Percentiles rank a stretch among this genome's conserved stretches.
Conservation (phyloP, 1,140 invertebrate species). For the Orussus abietinus region DNA sequence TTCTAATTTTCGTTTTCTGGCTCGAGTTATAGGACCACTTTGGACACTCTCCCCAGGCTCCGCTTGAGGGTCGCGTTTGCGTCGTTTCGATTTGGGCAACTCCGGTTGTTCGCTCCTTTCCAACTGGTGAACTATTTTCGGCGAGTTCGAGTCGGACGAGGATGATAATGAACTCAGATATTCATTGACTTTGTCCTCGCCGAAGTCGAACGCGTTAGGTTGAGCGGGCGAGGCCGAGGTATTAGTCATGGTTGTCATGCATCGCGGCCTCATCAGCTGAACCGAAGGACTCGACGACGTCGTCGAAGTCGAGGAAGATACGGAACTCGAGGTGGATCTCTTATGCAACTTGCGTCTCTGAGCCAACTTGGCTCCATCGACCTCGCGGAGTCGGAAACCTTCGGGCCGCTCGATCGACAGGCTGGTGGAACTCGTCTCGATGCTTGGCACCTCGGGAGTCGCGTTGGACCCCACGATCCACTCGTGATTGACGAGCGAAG, state of each 20-base stretch:
- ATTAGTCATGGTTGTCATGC: slow-evolving; percentile 19
- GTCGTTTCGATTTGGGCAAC: slow-evolving; percentile 13
- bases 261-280: slow-evolving; percentile 26
- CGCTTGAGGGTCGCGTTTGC: slow-evolving; percentile 11
- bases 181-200: slow-evolving; percentile 55
- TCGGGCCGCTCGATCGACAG: slow-evolving; percentile 65
- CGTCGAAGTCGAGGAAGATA: slow-evolving; percentile 41
- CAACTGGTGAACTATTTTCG: slow-evolving; percentile 16
- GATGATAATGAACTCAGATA: slow-evolving; percentile 55
- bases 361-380: slow-evolving; percentile 63
- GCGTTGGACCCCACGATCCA: slow-evolving; percentile 62
- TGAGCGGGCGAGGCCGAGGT: slow-evolving; percentile 24
- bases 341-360: slow-evolving; percentile 67
- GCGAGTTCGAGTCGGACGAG: slow-evolving; percentile 42
- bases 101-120: slow-evolving; percentile 12
- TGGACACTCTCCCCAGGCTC: slow-evolving; percentile 6
- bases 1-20: slow-evolving; percentile 37
- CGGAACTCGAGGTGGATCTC: slow-evolving; percentile 55
- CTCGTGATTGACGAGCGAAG: slow-evolving; percentile 59
- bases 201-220: slow-evolving; percentile 54
- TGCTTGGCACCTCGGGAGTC: slow-evolving; percentile 49
- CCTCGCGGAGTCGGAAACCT: slow-evolving; percentile 68
- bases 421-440: slow-evolving; percentile 47
- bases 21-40: slow-evolving; percentile 35
- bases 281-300: slow-evolving; percentile 36